phyloP scores from a whole-genome alignment of 2,888 invertebrate species.

The Aproaerema taeniolella region DNA sequence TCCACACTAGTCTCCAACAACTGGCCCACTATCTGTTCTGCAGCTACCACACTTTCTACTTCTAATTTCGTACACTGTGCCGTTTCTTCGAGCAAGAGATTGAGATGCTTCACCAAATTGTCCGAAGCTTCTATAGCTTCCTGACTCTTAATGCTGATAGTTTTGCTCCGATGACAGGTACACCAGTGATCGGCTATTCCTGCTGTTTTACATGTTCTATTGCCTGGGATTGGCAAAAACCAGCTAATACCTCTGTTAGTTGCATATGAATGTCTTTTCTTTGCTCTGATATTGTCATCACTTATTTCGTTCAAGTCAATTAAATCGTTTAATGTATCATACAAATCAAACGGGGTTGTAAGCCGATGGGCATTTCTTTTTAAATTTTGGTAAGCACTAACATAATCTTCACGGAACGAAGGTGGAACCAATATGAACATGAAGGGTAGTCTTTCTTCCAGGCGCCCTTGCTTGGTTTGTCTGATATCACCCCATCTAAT shows the following conservation, averaged over 20 bases:
- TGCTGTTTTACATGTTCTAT: conserved; percentile 83
- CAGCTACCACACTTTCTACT: background rate
- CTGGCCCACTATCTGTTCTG: background rate
- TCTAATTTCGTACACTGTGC: conserved; percentile 4
- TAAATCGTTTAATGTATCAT: conserved; percentile 83
- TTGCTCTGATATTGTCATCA: conserved; percentile 21
- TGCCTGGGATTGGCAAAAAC: conserved; percentile 80
- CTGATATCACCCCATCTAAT: conserved; percentile 87
- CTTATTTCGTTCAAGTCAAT: conserved; percentile 50
- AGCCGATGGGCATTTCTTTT: conserved; percentile 78
- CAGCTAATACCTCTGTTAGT: conserved; percentile 80
- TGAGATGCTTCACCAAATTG: background rate
- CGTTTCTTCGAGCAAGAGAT: background rate
- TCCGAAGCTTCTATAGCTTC: background rate
- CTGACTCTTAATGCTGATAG: background rate
- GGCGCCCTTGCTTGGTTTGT: conserved; percentile 84
- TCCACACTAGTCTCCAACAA: background rate
- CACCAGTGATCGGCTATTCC: conserved; percentile 88
- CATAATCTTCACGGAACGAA: conserved; percentile 79
- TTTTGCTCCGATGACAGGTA: conserved; percentile 81
- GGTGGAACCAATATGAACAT: conserved; percentile 81
- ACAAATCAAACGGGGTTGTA: conserved; percentile 84
- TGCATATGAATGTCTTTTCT: conserved; percentile 54
- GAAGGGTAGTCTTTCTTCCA: conserved; percentile 90
- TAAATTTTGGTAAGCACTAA: conserved; percentile 77